Base-by-base conservation (phyloP, 2,888 invertebrate genomes). In the Bruchidius siliquastri region DNA sequence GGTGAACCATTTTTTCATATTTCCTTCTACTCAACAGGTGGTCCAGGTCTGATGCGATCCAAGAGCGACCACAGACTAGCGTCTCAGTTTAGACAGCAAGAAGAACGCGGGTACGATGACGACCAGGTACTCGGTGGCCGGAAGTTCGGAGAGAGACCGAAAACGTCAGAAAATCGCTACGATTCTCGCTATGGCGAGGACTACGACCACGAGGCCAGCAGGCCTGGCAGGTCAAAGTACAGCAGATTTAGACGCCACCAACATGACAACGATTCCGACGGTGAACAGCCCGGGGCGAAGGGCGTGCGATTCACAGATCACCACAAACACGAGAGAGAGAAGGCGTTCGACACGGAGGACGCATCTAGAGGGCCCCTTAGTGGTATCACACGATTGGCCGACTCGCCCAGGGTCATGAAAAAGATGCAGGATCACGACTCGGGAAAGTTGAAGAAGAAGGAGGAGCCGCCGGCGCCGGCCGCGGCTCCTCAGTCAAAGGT, bases 1-100 rank as follows among this genome's bases (percentile, higher is more conserved):
- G n/a, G n/a, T n/a, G n/a, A n/a, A n/a, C n/a, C n/a, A n/a, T 26
- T 26, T 2, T 26, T 26, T 26, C 26, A 26, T 26, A 4, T 2
- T 26, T 26, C 26, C 26, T 4, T 26, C 2, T 13, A 30, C 8
- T 8, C 30, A 30, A 49, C 49, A 20, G 71, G 67, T 68, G 89
- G 90, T 6, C 94, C 93, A 69, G 96, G 96, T 0, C 87, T 97
- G 21, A 96, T 96, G 90, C 90, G 97, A 78, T 96, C 96, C 76
- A 97, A 97, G 86, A 96, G 96, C 85, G 97, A 97, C 84, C 97
- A 97, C 86, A 91, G 97, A 68, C 87, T 97, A 76, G 96, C 96
- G 4, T 88, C 95, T 0, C 96, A 96, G 84, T 96, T 95, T 87
- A 91, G 96, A 66, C 94, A 94, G 83, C 94, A 95, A 85, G 94